phyloP scores from a whole-genome alignment of 2,113 vertebrate species.

The Malurus elegans region DNA sequence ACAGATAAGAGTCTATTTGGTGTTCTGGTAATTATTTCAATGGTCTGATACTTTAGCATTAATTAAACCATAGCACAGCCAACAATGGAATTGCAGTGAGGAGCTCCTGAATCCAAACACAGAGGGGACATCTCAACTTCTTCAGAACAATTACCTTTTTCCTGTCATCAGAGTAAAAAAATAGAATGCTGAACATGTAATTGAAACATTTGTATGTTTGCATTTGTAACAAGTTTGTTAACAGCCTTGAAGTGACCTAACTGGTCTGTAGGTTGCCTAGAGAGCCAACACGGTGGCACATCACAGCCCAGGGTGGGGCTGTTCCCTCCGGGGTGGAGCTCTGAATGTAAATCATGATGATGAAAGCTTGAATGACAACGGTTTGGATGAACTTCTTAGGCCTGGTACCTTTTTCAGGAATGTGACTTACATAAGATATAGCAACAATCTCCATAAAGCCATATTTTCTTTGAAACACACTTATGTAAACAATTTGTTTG shows the following conservation, averaged over 20 bases:
- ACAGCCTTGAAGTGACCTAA: constrained; percentile 22
- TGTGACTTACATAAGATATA: neutral
- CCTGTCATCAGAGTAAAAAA: neutral
- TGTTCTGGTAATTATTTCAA: constrained; percentile 52
- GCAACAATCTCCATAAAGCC: neutral
- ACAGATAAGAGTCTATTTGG: constrained; percentile 24
- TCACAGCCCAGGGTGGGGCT: constrained; percentile 17
- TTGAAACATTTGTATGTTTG: neutral
- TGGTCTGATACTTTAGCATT: constrained; percentile 8
- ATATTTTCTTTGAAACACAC: neutral
- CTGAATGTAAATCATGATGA: neutral
- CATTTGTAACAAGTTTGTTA: neutral
- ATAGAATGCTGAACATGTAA: neutral
- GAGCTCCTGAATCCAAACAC: neutral
- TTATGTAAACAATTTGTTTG: neutral
- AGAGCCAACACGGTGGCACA: neutral
- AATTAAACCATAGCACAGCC: constrained; percentile 15
- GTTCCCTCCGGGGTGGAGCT: neutral
- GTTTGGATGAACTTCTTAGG: neutral
- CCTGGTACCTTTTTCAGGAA: neutral
- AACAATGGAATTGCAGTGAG: neutral
- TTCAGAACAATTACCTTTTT: neutral
- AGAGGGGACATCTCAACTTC: neutral
- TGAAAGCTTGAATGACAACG: neutral
- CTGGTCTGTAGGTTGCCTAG: constrained; percentile 34